phyloP scores from a whole-genome alignment of 2,888 invertebrate species.

The Mechanitis mazaeus region DNA sequence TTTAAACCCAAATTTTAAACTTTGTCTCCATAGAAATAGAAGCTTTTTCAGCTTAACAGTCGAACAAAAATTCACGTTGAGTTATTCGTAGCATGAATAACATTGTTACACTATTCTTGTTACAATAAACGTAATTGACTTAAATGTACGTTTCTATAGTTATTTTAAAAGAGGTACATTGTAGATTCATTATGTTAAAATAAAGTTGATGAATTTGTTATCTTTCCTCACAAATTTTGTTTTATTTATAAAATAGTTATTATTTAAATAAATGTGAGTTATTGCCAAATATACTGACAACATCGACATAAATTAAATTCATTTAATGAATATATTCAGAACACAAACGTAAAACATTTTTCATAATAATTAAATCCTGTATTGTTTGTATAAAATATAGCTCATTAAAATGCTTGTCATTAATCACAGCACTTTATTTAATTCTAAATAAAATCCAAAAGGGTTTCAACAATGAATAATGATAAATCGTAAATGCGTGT shows the following conservation, averaged over 20 bases:
- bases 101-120: constrained; percentile 1
- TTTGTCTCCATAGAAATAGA: background rate
- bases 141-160: constrained; percentile 1
- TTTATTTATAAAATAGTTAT: no score
- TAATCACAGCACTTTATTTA: background rate
- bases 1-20: constrained; percentile 1
- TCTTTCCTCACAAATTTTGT: no score
- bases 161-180: background rate
- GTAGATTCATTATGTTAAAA: no score
- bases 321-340: no score
- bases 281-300: no score
- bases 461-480: constrained; percentile 3
- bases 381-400: no score
- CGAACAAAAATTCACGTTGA: background rate
- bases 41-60: background rate
- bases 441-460: constrained; percentile 3
- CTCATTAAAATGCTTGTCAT: constrained; percentile 1
- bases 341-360: no score
- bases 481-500: constrained; percentile 4
- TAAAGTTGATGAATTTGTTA: no score
- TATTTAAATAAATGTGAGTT: no score
- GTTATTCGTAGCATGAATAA: constrained; percentile 6
- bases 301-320: no score
- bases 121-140: constrained; percentile 4
- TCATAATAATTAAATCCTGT: no score